phyloP scores from a whole-genome alignment of 2,113 vertebrate species.

The Nyctereutes procyonoides region DNA sequence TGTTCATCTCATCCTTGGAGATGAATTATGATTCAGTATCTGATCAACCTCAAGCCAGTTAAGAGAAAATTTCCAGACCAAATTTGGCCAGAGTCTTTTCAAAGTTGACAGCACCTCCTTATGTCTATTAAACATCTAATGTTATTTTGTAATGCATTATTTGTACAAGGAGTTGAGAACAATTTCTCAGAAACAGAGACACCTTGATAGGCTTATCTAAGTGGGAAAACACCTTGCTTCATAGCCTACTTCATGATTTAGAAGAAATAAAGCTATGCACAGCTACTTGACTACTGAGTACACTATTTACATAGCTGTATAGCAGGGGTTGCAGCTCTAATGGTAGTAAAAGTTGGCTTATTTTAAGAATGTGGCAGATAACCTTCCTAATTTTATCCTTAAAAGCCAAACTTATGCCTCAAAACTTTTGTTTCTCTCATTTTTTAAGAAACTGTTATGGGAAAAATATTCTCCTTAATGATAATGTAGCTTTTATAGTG shows the following conservation, averaged over 20 bases:
- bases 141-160: not conserved
- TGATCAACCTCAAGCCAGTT: not conserved
- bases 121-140: not conserved
- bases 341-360: not conserved
- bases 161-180: not conserved
- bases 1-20: not conserved
- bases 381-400: not conserved
- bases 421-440: not conserved
- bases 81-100: not conserved
- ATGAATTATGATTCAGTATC: conserved; percentile 22
- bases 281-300: not conserved
- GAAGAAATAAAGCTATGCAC: not conserved
- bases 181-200: not conserved
- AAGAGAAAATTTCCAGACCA: conserved; percentile 24
- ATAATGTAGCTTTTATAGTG: not conserved
- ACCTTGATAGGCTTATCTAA: not conserved
- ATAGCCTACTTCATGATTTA: not conserved
- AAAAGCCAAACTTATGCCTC: not conserved
- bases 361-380: not conserved
- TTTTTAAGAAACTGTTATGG: not conserved
- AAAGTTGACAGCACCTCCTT: not conserved
- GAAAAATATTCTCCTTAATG: not conserved
- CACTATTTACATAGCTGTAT: not conserved
- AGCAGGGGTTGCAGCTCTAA: not conserved
- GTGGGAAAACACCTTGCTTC: not conserved